Evolutionary conservation across 2,113 vertebrate genomes (phyloP).

Genomic region (Calidris pygmaea): DNA sequence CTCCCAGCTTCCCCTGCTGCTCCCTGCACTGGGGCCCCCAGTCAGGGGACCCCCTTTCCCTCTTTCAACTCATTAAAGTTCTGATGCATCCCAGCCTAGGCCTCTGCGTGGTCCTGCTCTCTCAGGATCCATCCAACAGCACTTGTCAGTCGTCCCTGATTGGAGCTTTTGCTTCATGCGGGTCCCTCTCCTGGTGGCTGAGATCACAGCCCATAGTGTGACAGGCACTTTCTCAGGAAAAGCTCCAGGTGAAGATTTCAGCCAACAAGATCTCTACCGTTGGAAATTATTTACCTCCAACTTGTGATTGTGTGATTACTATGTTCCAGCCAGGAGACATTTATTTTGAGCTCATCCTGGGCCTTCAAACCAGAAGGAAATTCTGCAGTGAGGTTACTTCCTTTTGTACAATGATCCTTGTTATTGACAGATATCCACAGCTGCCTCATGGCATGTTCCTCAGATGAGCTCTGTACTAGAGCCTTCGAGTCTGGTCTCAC

Average conservation of each 20-base stretch:
- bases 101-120: not conserved
- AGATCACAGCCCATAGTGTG: not conserved
- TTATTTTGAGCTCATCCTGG: not conserved
- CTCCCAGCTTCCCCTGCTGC: no score
- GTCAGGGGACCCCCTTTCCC: not conserved
- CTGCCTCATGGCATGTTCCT: not conserved
- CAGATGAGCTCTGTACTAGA: not conserved
- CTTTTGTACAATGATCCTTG: not conserved
- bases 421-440: not conserved
- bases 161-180: no score
- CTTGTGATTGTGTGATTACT: not conserved
- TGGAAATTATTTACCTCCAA: not conserved
- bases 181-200: no score
- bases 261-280: not conserved
- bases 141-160: not conserved
- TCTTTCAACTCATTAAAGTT: not conserved
- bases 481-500: not conserved
- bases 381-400: not conserved
- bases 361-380: not conserved
- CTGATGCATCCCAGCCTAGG: not conserved
- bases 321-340: not conserved
- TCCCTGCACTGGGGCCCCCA: accelerated
- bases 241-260: not conserved
- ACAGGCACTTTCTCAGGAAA: not conserved
- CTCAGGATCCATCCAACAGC: accelerated